Evolutionary conservation across 2,888 invertebrate species (phyloP), one percentile per base, ranked within the genome.

Genomic region (Anorthoa munda): DNA sequence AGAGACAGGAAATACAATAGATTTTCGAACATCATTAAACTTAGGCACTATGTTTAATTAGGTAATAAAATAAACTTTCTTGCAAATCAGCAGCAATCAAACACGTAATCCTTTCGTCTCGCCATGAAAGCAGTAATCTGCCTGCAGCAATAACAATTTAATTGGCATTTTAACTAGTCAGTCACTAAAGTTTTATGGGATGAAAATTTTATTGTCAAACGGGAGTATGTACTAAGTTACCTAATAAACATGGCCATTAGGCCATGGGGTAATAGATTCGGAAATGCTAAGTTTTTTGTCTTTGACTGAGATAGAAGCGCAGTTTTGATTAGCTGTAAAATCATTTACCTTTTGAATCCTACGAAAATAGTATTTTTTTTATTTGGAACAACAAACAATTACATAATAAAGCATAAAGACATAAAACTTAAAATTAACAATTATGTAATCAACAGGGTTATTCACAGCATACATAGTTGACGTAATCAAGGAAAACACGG

Each of bases 111-210:
- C 66, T 51, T 51, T 66, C 26, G 73, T 73, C 76, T 45, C 63
- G 76, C 58, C 79, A 58, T 79, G 79, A 79, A 77, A 74, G 55
- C 73, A 59, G 60, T 61, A 66, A 79, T 80, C 74, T 50, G 23
- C 60, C 18, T 56, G 74, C 56, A 66, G 60, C 75, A 61, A 77
- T 77, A 77, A 79, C 46, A 79, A 79, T 66, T 74, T 79, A 74
- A 77, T 74, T 76, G 80, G 45, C 17, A 61, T 74, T 79, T 77
- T 77, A 79, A 51, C 60, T 77, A 55, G 74, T 46, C 53, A 17
- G 31, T 39, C 45, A 74, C 65, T 69, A 61, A 66, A 55, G 60
- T 66, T 79, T 74, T 74, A 74, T 61, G 60, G 21, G 46, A 48
- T 56, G 75, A 66, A 79, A 46, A 77, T 63, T 74, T 79, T 79